Percentiles rank a stretch among this genome's conserved stretches.
phyloP scores from a whole-genome alignment of 2,113 vertebrate species.

The Microtus richardsoni region DNA sequence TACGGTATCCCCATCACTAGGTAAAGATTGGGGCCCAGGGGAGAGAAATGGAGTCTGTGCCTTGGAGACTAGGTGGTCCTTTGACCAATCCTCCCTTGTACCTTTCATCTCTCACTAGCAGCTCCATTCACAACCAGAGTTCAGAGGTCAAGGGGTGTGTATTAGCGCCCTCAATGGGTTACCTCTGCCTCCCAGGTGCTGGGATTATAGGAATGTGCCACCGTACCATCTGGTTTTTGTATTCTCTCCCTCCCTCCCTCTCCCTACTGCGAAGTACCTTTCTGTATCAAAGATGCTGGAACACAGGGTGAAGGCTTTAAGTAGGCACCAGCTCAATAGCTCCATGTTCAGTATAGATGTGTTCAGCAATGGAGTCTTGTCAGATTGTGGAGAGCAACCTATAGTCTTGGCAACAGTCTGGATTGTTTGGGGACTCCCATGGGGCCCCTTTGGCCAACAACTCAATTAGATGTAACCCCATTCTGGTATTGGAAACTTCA shows the following conservation, averaged over 20 bases:
- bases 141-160: background rate
- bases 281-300: background rate
- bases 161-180: background rate
- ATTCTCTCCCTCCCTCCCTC: background rate
- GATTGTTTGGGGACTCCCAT: background rate
- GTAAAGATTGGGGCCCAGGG: background rate
- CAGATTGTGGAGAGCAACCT: background rate
- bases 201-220: background rate
- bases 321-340: background rate
- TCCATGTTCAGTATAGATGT: background rate
- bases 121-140: background rate
- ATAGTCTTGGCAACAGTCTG: background rate
- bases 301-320: background rate
- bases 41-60: background rate
- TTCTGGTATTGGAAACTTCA: background rate
- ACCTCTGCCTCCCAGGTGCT: background rate
- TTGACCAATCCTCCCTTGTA: too few species aligned
- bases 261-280: background rate
- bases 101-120: background rate
- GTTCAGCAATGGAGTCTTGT: background rate
- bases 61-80: too few species aligned
- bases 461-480: background rate
- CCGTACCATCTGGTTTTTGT: background rate
- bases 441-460: background rate
- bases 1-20: fast-evolving